A percentile compares a stretch with the other conserved stretches of the same genome.
These are phyloP conservation scores for Lineus longissimus DNA, from an alignment of 1,140 invertebrate species.

Conservation along the genomic window DNA sequence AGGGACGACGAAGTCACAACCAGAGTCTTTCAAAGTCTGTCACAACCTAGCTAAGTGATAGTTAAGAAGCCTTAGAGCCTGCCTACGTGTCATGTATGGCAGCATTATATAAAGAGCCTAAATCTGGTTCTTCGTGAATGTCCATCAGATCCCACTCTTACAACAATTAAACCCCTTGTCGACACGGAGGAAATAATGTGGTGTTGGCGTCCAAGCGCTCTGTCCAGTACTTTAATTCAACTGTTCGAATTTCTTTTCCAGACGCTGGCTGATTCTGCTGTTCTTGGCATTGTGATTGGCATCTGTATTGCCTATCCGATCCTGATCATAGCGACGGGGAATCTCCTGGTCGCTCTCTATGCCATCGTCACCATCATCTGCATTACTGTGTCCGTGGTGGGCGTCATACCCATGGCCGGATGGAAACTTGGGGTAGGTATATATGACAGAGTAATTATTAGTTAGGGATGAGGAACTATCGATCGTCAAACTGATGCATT, in stretches of 20 bases:
- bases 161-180: too few species aligned
- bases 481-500: too few species aligned
- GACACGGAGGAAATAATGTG: too few species aligned
- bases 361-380: constrained; percentile 32
- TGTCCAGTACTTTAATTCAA: not conserved
- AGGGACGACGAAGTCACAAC: too few species aligned
- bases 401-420: constrained; percentile 33
- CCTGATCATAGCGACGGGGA: constrained; percentile 32
- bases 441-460: too few species aligned
- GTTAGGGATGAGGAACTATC: too few species aligned
- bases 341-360: constrained; percentile 36
- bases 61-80: too few species aligned
- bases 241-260: not conserved
- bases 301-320: constrained; percentile 29
- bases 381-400: constrained; percentile 31
- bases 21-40: not conserved
- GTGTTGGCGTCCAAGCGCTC: not conserved
- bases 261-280: constrained; percentile 8
- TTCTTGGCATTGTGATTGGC: constrained; percentile 13
- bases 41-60: too few species aligned
- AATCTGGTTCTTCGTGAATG: too few species aligned
- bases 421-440: constrained; percentile 40
- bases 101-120: too few species aligned
- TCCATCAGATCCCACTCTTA: too few species aligned
- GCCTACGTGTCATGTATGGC: too few species aligned